phyloP scores from a whole-genome alignment of 2,113 vertebrate genomes.

The Nycticorax nycticorax region DNA sequence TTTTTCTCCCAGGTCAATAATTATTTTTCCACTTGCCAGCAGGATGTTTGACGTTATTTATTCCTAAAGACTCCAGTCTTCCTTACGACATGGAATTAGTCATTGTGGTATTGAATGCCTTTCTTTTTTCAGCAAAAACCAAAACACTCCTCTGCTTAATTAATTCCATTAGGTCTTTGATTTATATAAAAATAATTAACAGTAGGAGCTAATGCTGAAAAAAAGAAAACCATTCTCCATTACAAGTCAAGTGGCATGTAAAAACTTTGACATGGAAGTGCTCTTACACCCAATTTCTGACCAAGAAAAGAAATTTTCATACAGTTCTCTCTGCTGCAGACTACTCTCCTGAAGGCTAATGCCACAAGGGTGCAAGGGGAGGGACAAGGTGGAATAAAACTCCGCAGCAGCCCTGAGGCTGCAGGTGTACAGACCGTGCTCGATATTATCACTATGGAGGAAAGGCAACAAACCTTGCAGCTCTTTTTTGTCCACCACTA shows the following conservation, averaged over 20 bases:
- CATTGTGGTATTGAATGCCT: background rate
- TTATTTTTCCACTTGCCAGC: background rate
- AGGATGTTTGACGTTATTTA: background rate
- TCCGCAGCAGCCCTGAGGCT: background rate
- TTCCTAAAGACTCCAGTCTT: background rate
- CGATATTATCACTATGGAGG: rapidly evolving
- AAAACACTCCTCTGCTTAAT: background rate
- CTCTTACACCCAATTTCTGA: background rate
- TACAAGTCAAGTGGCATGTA: background rate
- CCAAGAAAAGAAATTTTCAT: background rate
- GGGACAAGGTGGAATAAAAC: background rate
- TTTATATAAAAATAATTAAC: background rate
- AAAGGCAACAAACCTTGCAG: background rate
- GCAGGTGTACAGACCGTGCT: background rate
- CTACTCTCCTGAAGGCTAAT: background rate
- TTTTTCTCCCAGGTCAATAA: background rate
- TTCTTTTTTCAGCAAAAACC: background rate
- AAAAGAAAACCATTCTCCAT: background rate
- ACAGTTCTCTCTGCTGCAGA: background rate
- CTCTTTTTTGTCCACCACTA: background rate
- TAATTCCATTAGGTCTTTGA: background rate
- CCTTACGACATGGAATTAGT: background rate
- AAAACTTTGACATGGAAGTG: background rate
- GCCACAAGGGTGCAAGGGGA: background rate
- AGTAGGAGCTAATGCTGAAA: background rate